phyloP scores from a whole-genome alignment of 2,797 vertebrate species.

The Pseudopleuronectes americanus region DNA sequence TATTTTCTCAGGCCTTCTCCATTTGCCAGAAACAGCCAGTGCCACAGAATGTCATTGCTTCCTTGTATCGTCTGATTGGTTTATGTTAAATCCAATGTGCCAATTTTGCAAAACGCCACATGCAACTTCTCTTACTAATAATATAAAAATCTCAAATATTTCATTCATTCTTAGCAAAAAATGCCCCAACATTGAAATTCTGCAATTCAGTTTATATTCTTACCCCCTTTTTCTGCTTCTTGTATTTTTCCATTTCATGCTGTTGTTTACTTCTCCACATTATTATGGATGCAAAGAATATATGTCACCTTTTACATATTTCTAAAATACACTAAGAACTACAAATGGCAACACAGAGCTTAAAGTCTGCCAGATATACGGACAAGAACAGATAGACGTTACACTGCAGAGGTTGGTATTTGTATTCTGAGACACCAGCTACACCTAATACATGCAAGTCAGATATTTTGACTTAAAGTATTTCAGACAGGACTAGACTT shows the following conservation, averaged over 20 bases:
- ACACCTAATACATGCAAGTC: constrained; percentile 6
- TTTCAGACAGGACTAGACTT: constrained; percentile 31
- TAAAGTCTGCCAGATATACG: neutral
- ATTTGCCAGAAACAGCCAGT: no score
- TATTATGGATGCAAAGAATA: no score
- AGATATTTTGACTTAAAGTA: constrained; percentile 20
- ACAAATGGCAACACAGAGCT: neutral
- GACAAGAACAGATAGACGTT: neutral
- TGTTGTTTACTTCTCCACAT: no score
- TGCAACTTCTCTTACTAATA: neutral
- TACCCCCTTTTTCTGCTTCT: neutral
- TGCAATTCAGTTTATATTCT: no score
- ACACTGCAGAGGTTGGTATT: neutral
- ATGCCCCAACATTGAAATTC: no score
- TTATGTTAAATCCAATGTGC: no score
- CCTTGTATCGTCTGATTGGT: no score
- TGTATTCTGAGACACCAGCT: neutral
- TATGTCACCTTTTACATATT: no score
- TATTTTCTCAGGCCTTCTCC: no score
- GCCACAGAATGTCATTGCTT: no score
- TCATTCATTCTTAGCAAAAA: neutral
- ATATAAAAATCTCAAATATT: neutral
- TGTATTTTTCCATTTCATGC: no score
- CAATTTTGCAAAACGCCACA: neutral
- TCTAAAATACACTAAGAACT: no score